Percentiles rank a stretch among this genome's conserved stretches.
These are phyloP conservation scores for Diarsia brunnea DNA, from an alignment of 2,888 invertebrate species.

Conservation along the genomic window DNA sequence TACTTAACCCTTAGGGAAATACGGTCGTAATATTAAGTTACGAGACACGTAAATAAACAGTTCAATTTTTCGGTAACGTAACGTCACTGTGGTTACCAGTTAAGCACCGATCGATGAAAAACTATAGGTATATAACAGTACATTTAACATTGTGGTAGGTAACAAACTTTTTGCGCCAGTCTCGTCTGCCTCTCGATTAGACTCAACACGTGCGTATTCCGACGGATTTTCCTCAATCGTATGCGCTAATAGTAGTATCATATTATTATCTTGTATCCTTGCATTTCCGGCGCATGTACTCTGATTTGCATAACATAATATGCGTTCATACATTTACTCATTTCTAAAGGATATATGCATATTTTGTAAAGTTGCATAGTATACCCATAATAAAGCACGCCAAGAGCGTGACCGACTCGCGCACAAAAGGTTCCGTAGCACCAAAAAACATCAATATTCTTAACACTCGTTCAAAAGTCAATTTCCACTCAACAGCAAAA, in stretches of 20 bases:
- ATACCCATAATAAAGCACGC: not conserved
- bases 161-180: constrained; percentile 53
- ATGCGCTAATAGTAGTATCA: constrained; percentile 41
- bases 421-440: not conserved
- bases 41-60: constrained; percentile 21
- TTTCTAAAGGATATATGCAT: constrained; percentile 7
- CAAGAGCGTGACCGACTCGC: not conserved
- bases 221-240: constrained; percentile 59
- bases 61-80: constrained; percentile 27
- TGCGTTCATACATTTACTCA: constrained; percentile 4
- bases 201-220: constrained; percentile 41
- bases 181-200: constrained; percentile 45
- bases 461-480: not conserved
- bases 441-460: not conserved
- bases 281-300: constrained; percentile 51
- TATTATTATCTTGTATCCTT: constrained; percentile 45
- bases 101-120: constrained; percentile 33
- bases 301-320: constrained; percentile 13
- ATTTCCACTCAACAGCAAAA: not conserved
- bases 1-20: no score
- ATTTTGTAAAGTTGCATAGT: not conserved
- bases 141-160: constrained; percentile 50
- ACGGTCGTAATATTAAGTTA: not conserved
- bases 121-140: constrained; percentile 62
- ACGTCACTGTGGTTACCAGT: constrained; percentile 17